Evolutionary conservation across 2,797 vertebrate genomes (phyloP).

Genomic region (Artibeus jamaicensis): DNA sequence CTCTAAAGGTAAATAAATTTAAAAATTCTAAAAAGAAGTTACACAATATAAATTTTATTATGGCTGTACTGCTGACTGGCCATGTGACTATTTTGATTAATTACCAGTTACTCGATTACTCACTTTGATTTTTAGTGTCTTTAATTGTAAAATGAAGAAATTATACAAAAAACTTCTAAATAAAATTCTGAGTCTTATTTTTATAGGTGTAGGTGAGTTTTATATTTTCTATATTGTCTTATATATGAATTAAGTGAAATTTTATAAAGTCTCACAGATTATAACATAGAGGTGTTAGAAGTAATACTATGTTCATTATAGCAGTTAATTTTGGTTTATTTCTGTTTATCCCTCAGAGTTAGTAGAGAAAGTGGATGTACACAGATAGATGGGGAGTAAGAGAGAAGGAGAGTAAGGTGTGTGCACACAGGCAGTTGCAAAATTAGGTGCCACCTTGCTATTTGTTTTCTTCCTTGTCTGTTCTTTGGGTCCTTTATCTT

Average conservation of each 20-base stretch:
- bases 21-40: not conserved
- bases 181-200: constrained; percentile 46
- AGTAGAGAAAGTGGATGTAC: not conserved
- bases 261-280: constrained; percentile 16
- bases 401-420: not conserved
- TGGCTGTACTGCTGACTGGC: not conserved
- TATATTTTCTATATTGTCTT: not conserved
- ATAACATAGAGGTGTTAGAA: not conserved
- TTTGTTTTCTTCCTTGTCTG: constrained; percentile 5
- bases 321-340: not conserved
- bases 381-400: not conserved
- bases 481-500: not conserved
- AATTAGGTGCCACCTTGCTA: not conserved
- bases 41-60: constrained; percentile 14
- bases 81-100: not conserved
- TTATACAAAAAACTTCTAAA: constrained; percentile 22
- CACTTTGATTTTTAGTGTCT: constrained; percentile 12
- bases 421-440: not conserved
- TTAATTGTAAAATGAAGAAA: constrained; percentile 33
- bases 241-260: not conserved
- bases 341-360: constrained; percentile 1
- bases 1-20: no score
- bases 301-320: not conserved
- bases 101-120: not conserved
- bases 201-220: not conserved